phyloP scores from a whole-genome alignment of 2,797 vertebrate species.

The Mus spretus region DNA sequence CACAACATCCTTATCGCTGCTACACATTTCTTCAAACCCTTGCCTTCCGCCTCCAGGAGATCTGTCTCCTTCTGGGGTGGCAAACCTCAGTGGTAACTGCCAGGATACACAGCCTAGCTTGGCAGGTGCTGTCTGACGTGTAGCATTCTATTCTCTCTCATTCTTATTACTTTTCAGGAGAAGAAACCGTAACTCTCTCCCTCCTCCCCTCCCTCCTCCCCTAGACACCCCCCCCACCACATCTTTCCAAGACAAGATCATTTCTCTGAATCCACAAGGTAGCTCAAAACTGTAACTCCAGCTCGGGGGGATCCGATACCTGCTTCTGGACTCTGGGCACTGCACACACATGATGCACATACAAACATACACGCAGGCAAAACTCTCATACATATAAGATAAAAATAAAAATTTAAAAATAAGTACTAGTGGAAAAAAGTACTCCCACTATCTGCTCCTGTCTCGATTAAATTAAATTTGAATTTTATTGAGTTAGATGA shows the following conservation, averaged over 20 bases:
- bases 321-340: background rate
- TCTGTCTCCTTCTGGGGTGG: background rate
- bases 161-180: background rate
- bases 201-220: too few relatives aligned
- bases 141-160: background rate
- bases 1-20: background rate
- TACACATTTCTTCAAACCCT: background rate
- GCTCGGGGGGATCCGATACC: background rate
- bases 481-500: background rate
- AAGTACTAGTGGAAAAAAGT: background rate
- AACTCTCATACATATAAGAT: background rate
- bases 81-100: background rate
- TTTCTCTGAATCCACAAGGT: background rate
- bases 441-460: rapidly evolving
- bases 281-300: background rate
- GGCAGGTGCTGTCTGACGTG: background rate
- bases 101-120: too few relatives aligned
- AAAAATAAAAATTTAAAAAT: background rate
- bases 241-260: background rate
- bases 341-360: too few relatives aligned
- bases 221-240: background rate
- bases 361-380: background rate
- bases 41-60: background rate
- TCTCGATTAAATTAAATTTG: background rate
- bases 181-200: background rate